Conservation (phyloP, 2,113 vertebrate species). For the Eonycteris spelaea region DNA sequence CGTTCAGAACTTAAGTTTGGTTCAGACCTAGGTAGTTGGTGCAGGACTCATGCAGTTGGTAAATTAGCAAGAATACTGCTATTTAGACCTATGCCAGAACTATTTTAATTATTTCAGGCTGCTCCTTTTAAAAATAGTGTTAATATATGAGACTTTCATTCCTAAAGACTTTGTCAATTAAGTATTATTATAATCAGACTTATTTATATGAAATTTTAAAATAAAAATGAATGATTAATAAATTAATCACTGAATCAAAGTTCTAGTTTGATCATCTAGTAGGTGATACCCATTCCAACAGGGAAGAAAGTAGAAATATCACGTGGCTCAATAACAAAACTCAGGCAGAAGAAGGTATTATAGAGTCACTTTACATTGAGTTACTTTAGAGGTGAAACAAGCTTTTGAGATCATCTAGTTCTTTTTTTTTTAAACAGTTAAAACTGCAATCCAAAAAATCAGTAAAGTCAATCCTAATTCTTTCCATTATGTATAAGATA, state of each 20-base stretch:
- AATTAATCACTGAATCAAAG: background rate
- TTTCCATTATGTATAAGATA: background rate
- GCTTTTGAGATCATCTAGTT: background rate
- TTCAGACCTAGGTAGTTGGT: background rate
- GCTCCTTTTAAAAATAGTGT: background rate
- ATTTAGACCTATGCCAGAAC: background rate
- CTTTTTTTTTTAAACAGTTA: background rate
- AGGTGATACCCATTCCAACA: background rate
- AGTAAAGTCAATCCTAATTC: background rate
- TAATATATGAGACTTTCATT: background rate
- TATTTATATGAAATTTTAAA: slow-evolving; percentile 14
- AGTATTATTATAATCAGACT: background rate
- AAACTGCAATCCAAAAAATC: background rate
- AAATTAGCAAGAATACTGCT: background rate
- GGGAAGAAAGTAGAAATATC: background rate
- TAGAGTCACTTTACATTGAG: background rate
- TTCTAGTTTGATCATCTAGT: background rate
- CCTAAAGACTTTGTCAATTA: background rate
- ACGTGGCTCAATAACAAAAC: background rate
- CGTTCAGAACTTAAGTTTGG: background rate
- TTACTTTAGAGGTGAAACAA: background rate
- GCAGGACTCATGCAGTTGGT: background rate
- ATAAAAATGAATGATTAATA: background rate
- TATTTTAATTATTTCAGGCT: background rate
- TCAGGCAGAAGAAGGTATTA: background rate